These are phyloP conservation scores for Listronotus oregonensis DNA, from an alignment of 1,140 invertebrate genomes.

Conservation along the genomic window DNA sequence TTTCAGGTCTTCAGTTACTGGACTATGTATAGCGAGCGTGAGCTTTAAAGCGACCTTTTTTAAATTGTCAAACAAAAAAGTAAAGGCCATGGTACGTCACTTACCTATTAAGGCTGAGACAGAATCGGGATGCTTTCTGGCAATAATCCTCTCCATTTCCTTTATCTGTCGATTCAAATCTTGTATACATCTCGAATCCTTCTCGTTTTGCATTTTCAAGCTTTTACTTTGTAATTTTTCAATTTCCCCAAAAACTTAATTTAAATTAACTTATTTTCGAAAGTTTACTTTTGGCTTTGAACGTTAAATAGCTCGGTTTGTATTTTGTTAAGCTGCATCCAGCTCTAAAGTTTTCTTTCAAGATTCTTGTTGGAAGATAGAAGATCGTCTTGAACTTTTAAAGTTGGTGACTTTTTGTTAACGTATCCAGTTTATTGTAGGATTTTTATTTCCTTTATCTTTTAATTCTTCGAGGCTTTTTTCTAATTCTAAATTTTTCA, in stretches of 20 bases:
- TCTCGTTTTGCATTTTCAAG: conserved; percentile 67
- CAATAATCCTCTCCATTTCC: conserved; percentile 79
- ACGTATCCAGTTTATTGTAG: conserved; percentile 63
- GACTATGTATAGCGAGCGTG: too few relatives aligned
- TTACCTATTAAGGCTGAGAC: conserved; percentile 70
- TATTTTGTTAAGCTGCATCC: conserved; percentile 58
- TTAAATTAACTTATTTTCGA: conserved; percentile 59
- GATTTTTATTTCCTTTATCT: conserved; percentile 67
- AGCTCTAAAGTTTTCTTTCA: conserved; percentile 59
- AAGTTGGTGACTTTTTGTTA: conserved; percentile 52
- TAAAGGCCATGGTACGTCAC: too few relatives aligned
- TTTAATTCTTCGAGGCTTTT: conserved; percentile 63
- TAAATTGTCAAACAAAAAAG: too few relatives aligned
- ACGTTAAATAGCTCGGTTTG: conserved; percentile 56
- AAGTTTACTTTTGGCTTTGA: conserved; percentile 59
- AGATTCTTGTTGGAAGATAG: conserved; percentile 49
- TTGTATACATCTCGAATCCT: conserved; percentile 70
- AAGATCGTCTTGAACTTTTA: conserved; percentile 52
- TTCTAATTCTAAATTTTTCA: conserved; percentile 49
- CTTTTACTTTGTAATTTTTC: conserved; percentile 66
- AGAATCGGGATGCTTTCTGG: conserved; percentile 77
- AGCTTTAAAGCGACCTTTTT: too few relatives aligned
- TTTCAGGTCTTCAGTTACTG: too few relatives aligned
- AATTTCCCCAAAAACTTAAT: conserved; percentile 60
- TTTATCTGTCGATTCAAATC: conserved; percentile 77